These are phyloP conservation scores for Cataglyphis hispanica DNA, from an alignment of 1,140 invertebrate genomes.

Conservation along the genomic window DNA sequence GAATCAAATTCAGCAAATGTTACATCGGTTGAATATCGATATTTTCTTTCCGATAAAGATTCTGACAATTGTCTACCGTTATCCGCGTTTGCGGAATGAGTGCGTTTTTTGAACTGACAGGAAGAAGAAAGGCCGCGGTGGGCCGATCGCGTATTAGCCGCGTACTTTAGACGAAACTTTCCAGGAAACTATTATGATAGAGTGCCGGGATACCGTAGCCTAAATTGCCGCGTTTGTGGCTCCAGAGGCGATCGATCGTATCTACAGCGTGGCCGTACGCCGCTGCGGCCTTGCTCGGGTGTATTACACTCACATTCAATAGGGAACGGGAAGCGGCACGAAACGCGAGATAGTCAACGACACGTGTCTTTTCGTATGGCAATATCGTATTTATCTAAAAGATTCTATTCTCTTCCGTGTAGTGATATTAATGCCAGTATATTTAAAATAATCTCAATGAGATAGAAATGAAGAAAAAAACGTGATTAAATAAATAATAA, in stretches of 20 bases:
- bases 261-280: conserved; percentile 65
- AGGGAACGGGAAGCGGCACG: conserved; percentile 36
- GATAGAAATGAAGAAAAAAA: not conserved
- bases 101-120: conserved; percentile 8
- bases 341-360: conserved; percentile 41
- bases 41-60: no score
- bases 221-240: conserved; percentile 67
- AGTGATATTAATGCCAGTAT: not conserved
- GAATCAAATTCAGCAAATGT: not conserved
- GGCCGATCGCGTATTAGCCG: conserved; percentile 38
- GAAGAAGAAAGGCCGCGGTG: conserved; percentile 17
- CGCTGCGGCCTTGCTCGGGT: conserved; percentile 70
- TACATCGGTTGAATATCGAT: no score
- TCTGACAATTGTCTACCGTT: not conserved
- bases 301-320: conserved; percentile 67
- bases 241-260: conserved; percentile 73
- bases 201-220: conserved; percentile 58
- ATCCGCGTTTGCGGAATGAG: not conserved
- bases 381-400: conserved; percentile 44
- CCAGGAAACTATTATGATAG: conserved; percentile 71
- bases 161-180: conserved; percentile 65
- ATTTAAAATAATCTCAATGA: not conserved
- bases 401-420: not conserved
- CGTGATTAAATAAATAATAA: not conserved
- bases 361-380: conserved; percentile 66